phyloP scores from a whole-genome alignment of 1,140 invertebrate species.

The Drosophila ogumai region DNA sequence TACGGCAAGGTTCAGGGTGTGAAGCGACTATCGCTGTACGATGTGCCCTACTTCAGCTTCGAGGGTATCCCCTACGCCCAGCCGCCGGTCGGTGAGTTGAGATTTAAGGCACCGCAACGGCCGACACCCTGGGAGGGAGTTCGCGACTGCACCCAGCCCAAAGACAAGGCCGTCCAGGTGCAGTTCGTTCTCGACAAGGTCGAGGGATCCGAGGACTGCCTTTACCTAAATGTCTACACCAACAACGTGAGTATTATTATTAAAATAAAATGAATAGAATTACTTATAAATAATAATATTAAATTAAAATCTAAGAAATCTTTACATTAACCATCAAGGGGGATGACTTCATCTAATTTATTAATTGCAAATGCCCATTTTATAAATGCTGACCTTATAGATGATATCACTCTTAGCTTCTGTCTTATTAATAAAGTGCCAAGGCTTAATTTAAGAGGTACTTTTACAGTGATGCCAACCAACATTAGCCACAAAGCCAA shows the following conservation, averaged over 20 bases:
- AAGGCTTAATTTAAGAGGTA: background rate
- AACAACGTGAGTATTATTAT: slow-evolving; percentile 86
- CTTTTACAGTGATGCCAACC: background rate
- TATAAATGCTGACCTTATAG: background rate
- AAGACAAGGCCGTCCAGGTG: slow-evolving; percentile 83
- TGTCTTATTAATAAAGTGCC: background rate
- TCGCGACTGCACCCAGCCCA: slow-evolving; percentile 77
- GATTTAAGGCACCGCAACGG: slow-evolving; percentile 86
- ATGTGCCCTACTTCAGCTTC: slow-evolving; percentile 84
- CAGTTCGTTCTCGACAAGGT: slow-evolving; percentile 64
- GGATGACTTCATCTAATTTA: background rate
- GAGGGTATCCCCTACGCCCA: slow-evolving; percentile 87
- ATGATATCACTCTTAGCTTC: background rate
- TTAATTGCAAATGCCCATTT: background rate
- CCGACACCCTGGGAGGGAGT: slow-evolving; percentile 76
- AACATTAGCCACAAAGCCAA: background rate
- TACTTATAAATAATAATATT: too few relatives aligned
- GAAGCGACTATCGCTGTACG: slow-evolving; percentile 69
- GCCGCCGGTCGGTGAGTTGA: slow-evolving; percentile 86
- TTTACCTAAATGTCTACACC: slow-evolving; percentile 89
- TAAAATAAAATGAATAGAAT: too few relatives aligned
- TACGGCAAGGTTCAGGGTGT: slow-evolving; percentile 76
- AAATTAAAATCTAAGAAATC: too few relatives aligned
- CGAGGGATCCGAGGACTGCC: slow-evolving; percentile 89
- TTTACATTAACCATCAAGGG: too few relatives aligned